These are phyloP conservation scores for Catamblyrhynchus diadema DNA, from an alignment of 2,797 vertebrate genomes.

Conservation along the genomic window DNA sequence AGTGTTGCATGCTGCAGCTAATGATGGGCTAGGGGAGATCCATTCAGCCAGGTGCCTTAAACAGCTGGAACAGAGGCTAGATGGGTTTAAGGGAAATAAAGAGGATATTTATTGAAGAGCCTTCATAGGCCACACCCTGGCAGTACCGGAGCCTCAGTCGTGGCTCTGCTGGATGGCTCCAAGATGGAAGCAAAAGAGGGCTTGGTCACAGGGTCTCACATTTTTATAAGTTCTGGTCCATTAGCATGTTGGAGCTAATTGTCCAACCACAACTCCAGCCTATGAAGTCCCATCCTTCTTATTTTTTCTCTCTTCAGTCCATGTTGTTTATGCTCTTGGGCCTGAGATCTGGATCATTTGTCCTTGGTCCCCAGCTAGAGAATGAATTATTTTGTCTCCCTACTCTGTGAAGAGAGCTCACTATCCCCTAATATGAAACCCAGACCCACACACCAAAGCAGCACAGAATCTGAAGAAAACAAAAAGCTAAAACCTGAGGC, in stretches of 20 bases:
- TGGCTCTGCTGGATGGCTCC: background rate
- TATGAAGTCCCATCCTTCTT: background rate
- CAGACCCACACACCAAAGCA: background rate
- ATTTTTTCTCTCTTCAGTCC: background rate
- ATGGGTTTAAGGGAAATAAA: background rate
- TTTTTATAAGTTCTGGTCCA: background rate
- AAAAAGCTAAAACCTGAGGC: background rate
- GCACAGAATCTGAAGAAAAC: background rate
- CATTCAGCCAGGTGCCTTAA: background rate
- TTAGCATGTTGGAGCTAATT: background rate
- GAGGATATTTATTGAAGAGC: background rate
- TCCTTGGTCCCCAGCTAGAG: background rate
- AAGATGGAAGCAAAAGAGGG: background rate
- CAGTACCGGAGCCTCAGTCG: rapidly evolving
- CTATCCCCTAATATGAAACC: background rate
- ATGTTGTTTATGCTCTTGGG: background rate
- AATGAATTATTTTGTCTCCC: background rate
- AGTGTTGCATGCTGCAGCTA: background rate
- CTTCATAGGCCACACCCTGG: background rate
- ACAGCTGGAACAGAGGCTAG: background rate
- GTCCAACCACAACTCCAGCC: background rate
- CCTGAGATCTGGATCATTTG: background rate
- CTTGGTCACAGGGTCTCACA: background rate
- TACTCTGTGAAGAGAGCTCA: background rate
- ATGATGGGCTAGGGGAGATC: background rate